phyloP scores from a whole-genome alignment of 1,140 invertebrate genomes.

The Monomorium pharaonis region DNA sequence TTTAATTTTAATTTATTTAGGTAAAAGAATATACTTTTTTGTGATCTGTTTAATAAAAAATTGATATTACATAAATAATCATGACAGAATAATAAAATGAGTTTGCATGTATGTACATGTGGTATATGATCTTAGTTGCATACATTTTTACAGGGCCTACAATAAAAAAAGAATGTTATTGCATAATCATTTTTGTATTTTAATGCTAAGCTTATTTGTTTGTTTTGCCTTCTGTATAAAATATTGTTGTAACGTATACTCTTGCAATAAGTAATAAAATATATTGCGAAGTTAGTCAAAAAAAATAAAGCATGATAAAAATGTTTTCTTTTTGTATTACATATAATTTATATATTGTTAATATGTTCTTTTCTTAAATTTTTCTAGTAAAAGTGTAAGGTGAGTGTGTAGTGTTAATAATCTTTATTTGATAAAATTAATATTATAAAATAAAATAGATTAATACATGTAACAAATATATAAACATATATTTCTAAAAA shows the following conservation, averaged over 20 bases:
- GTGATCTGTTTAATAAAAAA: neutral
- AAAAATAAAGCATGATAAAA: conserved; percentile 9
- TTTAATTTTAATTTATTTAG: neutral
- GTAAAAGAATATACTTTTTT: neutral
- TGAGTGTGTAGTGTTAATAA: neutral
- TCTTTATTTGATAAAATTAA: conserved; percentile 8
- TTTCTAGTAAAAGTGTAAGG: neutral
- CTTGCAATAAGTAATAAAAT: neutral
- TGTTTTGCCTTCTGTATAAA: neutral
- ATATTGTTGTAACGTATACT: neutral
- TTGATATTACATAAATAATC: neutral
- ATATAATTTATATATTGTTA: neutral
- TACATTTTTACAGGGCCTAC: neutral
- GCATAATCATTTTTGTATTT: neutral
- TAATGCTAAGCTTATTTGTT: conserved; percentile 18
- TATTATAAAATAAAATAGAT: conserved; percentile 6
- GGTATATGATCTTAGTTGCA: neutral
- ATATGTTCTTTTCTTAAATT: neutral
- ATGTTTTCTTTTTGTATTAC: neutral
- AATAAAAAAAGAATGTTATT: neutral
- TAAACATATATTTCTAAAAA: neutral
- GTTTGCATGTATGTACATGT: neutral
- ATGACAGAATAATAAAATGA: neutral
- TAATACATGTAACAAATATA: conserved; percentile 14
- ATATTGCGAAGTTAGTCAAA: neutral